Evolutionary conservation across 64 coral and sea anemone genomes (phyloP), one percentile per base, ranked within the genome.

Genomic region (Stylophora pistillata): DNA sequence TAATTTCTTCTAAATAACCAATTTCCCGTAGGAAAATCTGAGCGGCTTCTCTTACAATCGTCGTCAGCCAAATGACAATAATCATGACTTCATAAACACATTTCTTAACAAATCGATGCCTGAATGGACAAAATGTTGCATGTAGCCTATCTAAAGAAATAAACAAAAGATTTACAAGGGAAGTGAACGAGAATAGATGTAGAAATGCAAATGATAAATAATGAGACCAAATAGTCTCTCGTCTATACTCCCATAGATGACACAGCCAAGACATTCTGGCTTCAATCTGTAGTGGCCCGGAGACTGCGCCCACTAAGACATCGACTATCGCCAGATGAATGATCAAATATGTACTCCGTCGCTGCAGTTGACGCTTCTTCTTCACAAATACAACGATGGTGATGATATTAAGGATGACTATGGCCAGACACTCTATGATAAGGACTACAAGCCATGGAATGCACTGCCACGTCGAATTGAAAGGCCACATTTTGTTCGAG

Each of bases 71-170:
- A 21, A 78, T 47, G 21, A 23, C 76, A n/a, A 23, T 26, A n/a
- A 57, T 78, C 10, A 78, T 78, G 23, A 18, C 52, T 26, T n/a
- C n/a, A 26, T 78, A 78, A 56, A 78, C 53, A 15, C 52, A 9
- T 18, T 56, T 78, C 53, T 23, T 47, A 15, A 78, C 28, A 9
- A 54, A 56, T 15, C 55, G 76, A 57, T 78, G 76, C 28, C 16
- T 53, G 25, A 41, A 78, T 6, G 76, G 76, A 78, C 16, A 27
- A 14, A 78, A 18, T 25, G 33, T 56, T 23, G 76, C 76, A 25
- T 78, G 53, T 54, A 78, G 55, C 56, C 76, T 47, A 47, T 78
- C 76, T 57, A 78, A 78, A 13, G 76, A 78, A 47, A 78, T 55
- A 28, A 52, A 47, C 26, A 26, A 25, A n/a, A 78, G 76, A 78